Conservation (phyloP, 2,113 vertebrate species). For the Aramus guarauna region DNA sequence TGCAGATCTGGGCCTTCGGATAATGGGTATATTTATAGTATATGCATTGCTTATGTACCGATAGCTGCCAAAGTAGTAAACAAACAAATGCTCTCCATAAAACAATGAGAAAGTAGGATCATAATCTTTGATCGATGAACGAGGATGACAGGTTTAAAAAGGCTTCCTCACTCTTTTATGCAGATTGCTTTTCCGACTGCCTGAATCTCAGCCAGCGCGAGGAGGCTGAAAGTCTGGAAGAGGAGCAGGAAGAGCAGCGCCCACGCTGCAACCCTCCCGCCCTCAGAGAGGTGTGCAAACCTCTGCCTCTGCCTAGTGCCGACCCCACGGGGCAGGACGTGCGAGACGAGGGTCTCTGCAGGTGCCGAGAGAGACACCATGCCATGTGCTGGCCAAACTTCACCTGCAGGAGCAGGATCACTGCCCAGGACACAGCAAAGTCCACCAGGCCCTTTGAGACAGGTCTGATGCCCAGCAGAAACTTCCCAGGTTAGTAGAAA, state of each 20-base stretch:
- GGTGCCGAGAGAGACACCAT: not conserved
- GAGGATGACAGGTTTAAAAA: conserved; percentile 55
- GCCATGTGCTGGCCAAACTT: not conserved
- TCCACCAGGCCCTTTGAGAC: not conserved
- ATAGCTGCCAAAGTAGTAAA: conserved; percentile 62
- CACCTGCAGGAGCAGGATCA: not conserved
- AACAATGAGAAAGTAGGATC: conserved; percentile 57
- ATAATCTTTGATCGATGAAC: conserved; percentile 58
- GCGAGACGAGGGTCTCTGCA: rapidly evolving
- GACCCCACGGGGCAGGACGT: not conserved
- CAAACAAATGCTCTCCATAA: conserved; percentile 62
- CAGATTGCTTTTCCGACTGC: conserved; percentile 36
- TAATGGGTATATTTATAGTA: conserved; percentile 54
- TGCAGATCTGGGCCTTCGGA: not conserved
- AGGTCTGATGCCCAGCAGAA: not conserved
- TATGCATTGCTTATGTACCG: not conserved
- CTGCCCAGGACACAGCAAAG: not conserved
- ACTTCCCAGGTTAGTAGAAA: not conserved
- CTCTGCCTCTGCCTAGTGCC: not conserved
- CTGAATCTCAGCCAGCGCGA: not conserved
- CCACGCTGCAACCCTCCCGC: rapidly evolving
- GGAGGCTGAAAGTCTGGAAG: not conserved
- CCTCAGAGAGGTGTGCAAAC: not conserved
- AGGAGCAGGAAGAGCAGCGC: not conserved
- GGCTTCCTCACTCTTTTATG: conserved; percentile 26